Percentiles rank a stretch among this genome's conserved stretches.
Conservation (phyloP, 64 coral and sea anemone genomes). For the Pocillopora damicornis region DNA sequence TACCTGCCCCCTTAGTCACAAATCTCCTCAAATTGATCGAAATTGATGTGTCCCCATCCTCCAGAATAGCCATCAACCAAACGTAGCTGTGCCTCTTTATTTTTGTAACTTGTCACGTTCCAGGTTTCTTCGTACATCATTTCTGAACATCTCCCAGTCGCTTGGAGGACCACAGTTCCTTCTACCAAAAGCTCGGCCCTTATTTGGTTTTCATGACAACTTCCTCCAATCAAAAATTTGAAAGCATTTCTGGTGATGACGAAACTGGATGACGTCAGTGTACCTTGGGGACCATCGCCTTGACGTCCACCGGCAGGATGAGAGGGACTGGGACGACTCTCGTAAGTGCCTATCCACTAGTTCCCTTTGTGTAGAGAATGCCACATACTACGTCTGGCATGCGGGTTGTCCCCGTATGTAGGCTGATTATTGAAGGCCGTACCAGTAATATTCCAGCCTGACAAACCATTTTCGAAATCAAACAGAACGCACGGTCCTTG, state of each 20-base stretch:
- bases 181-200: slow-evolving; percentile 12
- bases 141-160: neutral
- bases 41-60: slow-evolving; percentile 37
- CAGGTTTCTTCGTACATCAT: neutral
- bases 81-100: slow-evolving; percentile 23
- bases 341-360: slow-evolving; percentile 14
- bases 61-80: slow-evolving; percentile 15
- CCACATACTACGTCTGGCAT: neutral
- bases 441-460: slow-evolving; percentile 2
- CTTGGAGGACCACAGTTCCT: neutral
- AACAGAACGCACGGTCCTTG: slow-evolving; percentile 6
- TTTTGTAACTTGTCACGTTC: neutral
- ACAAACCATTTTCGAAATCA: slow-evolving; percentile 14
- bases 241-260: neutral
- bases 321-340: slow-evolving; percentile 38
- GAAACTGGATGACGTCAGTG: slow-evolving; percentile 29
- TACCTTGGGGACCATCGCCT: slow-evolving; percentile 4
- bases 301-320: neutral
- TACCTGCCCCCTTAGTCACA: neutral
- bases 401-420: slow-evolving; percentile 20
- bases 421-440: slow-evolving; percentile 24
- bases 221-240: slow-evolving; percentile 19
- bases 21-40: slow-evolving; percentile 42
- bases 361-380: neutral
- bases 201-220: neutral